phyloP scores from a whole-genome alignment of 2,113 vertebrate genomes.

The Pitta sordida region DNA sequence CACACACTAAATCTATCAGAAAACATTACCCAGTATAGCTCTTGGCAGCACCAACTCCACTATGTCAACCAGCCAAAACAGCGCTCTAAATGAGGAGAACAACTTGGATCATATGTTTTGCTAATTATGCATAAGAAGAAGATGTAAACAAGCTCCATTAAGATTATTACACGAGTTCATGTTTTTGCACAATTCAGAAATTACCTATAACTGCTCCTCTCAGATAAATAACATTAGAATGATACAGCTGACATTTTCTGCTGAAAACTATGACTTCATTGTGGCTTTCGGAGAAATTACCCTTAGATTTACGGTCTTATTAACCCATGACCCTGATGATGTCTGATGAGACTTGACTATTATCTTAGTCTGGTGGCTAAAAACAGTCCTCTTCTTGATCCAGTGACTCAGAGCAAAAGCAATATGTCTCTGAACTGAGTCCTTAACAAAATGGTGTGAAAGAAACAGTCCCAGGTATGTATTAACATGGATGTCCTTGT shows the following conservation, averaged over 20 bases:
- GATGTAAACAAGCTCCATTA: constrained; percentile 24
- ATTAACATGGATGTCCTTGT: too few species aligned
- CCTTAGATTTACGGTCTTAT: neutral
- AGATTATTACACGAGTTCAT: constrained; percentile 27
- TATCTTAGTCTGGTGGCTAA: neutral
- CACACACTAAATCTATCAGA: neutral
- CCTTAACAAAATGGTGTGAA: neutral
- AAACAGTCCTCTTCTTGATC: neutral
- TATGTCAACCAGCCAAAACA: constrained; percentile 18
- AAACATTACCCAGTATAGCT: neutral
- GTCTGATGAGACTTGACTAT: constrained; percentile 8
- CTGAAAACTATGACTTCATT: neutral
- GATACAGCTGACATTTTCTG: constrained; percentile 26
- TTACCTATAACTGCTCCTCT: neutral
- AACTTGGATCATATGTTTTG: neutral
- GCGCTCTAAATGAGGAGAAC: neutral
- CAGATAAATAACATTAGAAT: neutral
- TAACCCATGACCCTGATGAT: neutral
- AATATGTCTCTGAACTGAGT: neutral
- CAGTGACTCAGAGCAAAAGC: neutral
- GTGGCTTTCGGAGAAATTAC: constrained; percentile 6
- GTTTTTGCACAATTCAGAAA: constrained; percentile 19
- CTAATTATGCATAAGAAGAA: constrained; percentile 26
- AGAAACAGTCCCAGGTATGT: neutral
- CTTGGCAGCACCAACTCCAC: neutral